Evolutionary conservation across 2,888 invertebrate genomes (phyloP), one percentile per base, ranked within the genome.

Genomic region (Lycocerus yunnanus): DNA sequence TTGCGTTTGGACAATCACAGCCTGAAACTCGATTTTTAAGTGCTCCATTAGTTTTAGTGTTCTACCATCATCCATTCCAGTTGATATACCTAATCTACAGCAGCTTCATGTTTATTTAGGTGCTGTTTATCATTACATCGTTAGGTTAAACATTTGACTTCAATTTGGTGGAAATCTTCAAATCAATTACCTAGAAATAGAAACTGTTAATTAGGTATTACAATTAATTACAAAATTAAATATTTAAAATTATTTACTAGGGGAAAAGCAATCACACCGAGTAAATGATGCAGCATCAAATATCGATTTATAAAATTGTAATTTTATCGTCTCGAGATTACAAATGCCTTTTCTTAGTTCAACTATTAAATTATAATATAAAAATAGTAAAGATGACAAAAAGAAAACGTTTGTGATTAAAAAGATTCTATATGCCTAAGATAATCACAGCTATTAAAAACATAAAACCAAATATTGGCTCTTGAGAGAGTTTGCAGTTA

Each of bases 1-100:
- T 90, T 91, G 91, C 90, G 91, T 91, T 90, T 90, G 90, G 91
- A 91, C 91, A 91, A 91, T 91, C 91, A 91, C 87, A 88, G 91
- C 89, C 88, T 88, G 86, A 85, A 87, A 88, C 86, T 87, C 66
- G 71, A 63, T 20, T 16, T 72, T 72, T 43, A 43, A 43, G 43
- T 43, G 43, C 43, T 43, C 43, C 43, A 43, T 43, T 43, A 43
- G 43, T 43, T 43, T 43, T 43, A 43, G 43, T 43, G 43, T 43
- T 43, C 43, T 43, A 43, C n/a, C 43, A 43, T 43, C 43, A 43
- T 43, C 43, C 43, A 43, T 43, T 43, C 43, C 43, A 43, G n/a
- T 43, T 43, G 43, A 43, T 43, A 43, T 43, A n/a, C 43, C 43
- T 43, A 43, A 43, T 43, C 43, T 43, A 43, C n/a, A n/a, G 43